Base-by-base conservation (phyloP, 2,888 invertebrate species). In the Rhingia campestris region DNA sequence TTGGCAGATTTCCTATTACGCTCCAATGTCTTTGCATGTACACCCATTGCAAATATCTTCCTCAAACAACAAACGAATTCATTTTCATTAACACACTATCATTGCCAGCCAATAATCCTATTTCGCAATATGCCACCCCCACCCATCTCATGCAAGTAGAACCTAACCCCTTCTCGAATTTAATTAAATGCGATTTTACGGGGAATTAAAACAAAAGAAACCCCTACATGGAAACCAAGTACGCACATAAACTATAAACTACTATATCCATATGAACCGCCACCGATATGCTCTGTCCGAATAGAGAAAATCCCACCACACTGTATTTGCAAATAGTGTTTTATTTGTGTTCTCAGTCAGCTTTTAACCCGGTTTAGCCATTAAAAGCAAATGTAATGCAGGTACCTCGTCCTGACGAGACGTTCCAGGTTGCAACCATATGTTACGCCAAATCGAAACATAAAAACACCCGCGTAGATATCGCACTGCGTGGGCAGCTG, bases 21-120 rank as follows among this genome's bases (percentile, higher is more conserved):
- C n/a, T 12, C 7, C 5, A 30, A 54, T 43, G 22, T 14, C 30
- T 51, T 39, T 43, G 32, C 9, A 33, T 22, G 14, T 37, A 22
- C 7, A 33, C 7, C 33, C 33, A 3, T 22, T 35, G 6, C 6
- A 63, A 63, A 63, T 63, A 14, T 45, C 61, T 47, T 45, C 61
- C 53, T 37, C 12, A 32, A 45, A 63, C 39, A 22, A 32, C 58
- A 49, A 75, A 53, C 35, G 66, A 37, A 59, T 37, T 67, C 0
- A 75, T 75, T 75, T 75, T 67, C 75, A 75, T 67, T 67, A 67
- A 43, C 67, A 61, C 37, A 41, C 14, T 9, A 53, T 30, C 53
- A 43, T 33, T 58, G 74, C 33, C 67, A 45, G 59, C 59, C 51
- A 51, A 45, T 67, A 75, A 67, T 75, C 75, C 51, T 53, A 53